Evolutionary conservation across 2,797 vertebrate genomes (phyloP), one percentile per base, ranked within the genome.

Genomic region (Acipenser oxyrinchus): DNA sequence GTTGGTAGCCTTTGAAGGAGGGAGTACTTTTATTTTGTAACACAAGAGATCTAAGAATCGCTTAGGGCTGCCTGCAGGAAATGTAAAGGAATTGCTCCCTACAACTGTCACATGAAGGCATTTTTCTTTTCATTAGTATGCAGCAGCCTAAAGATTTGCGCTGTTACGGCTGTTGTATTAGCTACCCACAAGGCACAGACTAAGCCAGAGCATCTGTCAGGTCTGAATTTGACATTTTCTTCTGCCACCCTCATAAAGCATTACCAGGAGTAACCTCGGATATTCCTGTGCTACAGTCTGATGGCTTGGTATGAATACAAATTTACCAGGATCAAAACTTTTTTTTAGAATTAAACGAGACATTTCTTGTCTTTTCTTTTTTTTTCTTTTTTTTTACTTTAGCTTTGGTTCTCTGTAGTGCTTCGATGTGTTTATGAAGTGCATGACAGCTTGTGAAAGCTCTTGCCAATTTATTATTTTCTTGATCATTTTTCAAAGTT

Each of bases 241-340:
- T 63, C 51, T 48, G 55, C 59, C 60, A 49, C 37, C 15, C 23
- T 49, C 49, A 51, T 49, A 51, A 3, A 53, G 65, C n/a, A 49
- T 67, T 60, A 67, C 50, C 68, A 65, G 68, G 58, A 49, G 62
- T 66, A 69, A 65, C 23, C 49, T 13, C 49, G 51, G 18, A 8
- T 0, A 60, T 62, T 48, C 13, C 37, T 48, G 23, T 49, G 23
- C n/a, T n/a, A 53, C 68, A 49, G 57, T 53, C n/a, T 61, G 52
- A 11, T 62, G 51, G 59, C 49, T 59, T 23, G 18, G 23, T 15
- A 66, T 65, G 49, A 69, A 69, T 65, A 59, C 12, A 66, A 51
- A 53, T 55, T 57, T 69, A 69, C 65, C 15, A 18, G 15, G 15
- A 18, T 18, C 15, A 18, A 37, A 37, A 37, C 23, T 37, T 1